Base-by-base conservation (phyloP, 2,113 vertebrate genomes). In the Paradoxurus hermaphroditus region DNA sequence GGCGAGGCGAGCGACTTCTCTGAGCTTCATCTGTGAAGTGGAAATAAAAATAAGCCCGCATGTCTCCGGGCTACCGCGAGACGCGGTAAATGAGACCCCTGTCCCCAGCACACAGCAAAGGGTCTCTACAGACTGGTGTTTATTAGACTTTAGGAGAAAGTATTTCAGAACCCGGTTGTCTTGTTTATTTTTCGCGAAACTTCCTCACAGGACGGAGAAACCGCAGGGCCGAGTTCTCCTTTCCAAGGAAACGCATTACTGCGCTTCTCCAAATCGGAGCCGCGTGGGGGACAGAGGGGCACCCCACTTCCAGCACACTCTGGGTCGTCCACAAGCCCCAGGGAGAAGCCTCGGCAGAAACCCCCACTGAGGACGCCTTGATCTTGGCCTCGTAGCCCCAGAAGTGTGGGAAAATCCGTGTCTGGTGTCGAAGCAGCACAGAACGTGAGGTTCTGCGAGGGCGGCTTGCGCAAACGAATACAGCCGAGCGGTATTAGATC, bases 121-220 rank as follows among this genome's bases (percentile, higher is more conserved):
- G 15, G 53, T 31, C 39, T 15, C 14, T 16, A 4, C 14, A 19
- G n/a, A 68, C 39, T 36, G 10, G 10, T 21, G 4, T 4, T 62
- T 31, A 25, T 72, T 65, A 36, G n/a, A 70, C 72, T 78, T 85
- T 41, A 19, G 92, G 77, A 94, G 93, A 97, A 92, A 97, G 46
- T 95, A 72, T 96, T 83, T 82, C 10, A 3, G 79, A 97, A 96
- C 49, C 1, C 0, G 93, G 91, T 97, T 98, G 96, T 97, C n/a
- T 93, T 96, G 6, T 68, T 87, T 82, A 19, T n/a, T 65, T 79
- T 31, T 25, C 90, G 77, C 77, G 53, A 94, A 87, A 98, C 98
- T 99, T 99, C 99, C 99, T 81, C 97, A 96, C 91, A 82, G 82
- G 56, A 90, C 14, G 97, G 91, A 98, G 97, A 98, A 98, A 97